Evolutionary conservation across 1,140 invertebrate species (phyloP).

Genomic region (Drosophila lowei): DNA sequence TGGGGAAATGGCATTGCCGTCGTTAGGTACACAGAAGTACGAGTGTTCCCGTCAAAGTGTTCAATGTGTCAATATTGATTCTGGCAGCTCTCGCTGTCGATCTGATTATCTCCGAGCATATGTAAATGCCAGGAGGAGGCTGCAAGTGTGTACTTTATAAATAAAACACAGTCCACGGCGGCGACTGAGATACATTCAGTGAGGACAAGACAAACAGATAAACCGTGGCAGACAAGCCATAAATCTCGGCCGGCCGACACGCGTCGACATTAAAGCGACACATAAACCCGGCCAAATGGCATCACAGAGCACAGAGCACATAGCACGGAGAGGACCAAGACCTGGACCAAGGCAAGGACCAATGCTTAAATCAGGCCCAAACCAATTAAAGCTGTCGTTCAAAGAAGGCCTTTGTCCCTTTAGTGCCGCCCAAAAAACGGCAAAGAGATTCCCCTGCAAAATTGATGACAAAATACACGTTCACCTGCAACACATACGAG

Average conservation of each 20-base stretch:
- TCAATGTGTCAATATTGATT: slow-evolving; percentile 38
- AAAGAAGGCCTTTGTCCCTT: slow-evolving; percentile 29
- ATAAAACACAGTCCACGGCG: slow-evolving; percentile 16
- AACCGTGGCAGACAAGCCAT: slow-evolving; percentile 28
- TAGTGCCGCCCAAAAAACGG: slow-evolving; percentile 18
- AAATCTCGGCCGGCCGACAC: slow-evolving; percentile 52
- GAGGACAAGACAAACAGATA: slow-evolving; percentile 30
- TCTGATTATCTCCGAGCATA: slow-evolving; percentile 14
- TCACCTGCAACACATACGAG: slow-evolving; percentile 41
- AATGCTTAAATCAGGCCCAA: slow-evolving; percentile 19
- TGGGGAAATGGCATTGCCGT: neutral
- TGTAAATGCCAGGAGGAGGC: slow-evolving; percentile 32
- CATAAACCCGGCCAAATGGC: slow-evolving; percentile 52
- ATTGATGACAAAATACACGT: slow-evolving; percentile 56
- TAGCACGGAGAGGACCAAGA: too few species aligned
- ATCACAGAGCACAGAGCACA: slow-evolving; percentile 12
- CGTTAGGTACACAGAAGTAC: slow-evolving; percentile 3
- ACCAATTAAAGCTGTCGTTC: slow-evolving; percentile 43
- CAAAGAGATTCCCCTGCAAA: slow-evolving; percentile 40
- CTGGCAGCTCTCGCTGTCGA: slow-evolving; percentile 23
- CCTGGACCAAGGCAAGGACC: neutral
- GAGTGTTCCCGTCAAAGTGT: slow-evolving; percentile 6
- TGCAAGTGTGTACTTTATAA: slow-evolving; percentile 3
- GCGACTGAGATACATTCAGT: slow-evolving; percentile 16
- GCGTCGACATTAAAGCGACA: slow-evolving; percentile 59